These are phyloP conservation scores for Cryptocephalus primarius DNA, from an alignment of 2,888 invertebrate species.

Conservation along the genomic window DNA sequence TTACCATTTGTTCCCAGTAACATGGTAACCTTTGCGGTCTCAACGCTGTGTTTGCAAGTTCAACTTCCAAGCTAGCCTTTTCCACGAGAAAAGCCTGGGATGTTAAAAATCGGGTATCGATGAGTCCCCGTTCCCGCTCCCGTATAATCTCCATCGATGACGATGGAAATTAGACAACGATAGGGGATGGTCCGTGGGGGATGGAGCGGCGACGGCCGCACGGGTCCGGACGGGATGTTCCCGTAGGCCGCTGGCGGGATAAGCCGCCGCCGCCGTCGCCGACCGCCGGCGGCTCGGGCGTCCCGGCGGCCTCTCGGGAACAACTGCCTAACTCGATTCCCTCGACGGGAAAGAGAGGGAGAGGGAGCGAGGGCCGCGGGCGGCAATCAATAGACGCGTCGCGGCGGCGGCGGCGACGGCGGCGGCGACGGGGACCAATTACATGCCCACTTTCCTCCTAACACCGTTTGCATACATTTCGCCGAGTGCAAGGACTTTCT, in stretches of 20 bases:
- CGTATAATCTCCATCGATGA: no score
- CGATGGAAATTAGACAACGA: no score
- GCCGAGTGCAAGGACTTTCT: conserved; percentile 19
- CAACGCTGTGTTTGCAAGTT: no score
- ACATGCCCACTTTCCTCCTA: conserved; percentile 43
- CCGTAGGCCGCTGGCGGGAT: conserved; percentile 7
- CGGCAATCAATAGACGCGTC: conserved; percentile 41
- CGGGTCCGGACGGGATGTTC: no score
- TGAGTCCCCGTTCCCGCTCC: no score
- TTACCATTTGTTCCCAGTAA: no score
- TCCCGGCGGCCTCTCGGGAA: conserved; percentile 23
- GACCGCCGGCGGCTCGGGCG: conserved; percentile 11
- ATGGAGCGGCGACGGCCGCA: background rate
- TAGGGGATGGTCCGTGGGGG: background rate
- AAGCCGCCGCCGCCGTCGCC: conserved; percentile 1
- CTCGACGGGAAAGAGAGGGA: conserved; percentile 21
- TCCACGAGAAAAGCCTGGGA: no score
- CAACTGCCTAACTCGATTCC: conserved; percentile 38
- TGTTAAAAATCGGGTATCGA: no score
- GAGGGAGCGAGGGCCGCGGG: conserved; percentile 23
- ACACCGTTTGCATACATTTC: conserved; percentile 43
- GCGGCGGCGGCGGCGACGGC: conserved; percentile 28
- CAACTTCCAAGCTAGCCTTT: no score
- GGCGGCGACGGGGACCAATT: conserved; percentile 39
- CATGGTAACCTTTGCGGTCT: no score